Base-by-base conservation (phyloP, 2,888 invertebrate genomes). In the Mimumesa dahlbomi region DNA sequence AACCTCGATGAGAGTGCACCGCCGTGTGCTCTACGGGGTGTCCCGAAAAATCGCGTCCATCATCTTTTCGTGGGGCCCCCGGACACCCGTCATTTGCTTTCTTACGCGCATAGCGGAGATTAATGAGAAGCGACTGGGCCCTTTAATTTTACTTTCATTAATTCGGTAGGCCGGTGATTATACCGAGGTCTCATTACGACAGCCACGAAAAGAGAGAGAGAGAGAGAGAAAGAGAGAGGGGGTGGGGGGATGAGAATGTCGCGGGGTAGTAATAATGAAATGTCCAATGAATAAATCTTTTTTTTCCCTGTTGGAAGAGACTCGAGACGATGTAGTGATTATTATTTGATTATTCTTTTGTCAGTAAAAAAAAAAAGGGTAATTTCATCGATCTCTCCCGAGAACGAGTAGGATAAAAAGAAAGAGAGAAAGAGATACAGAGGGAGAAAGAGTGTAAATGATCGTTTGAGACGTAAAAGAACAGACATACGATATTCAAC, bases 21-120 rank as follows among this genome's bases (percentile, higher is more conserved):
- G 45, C 59, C 45, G 71, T 38, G 59, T 43, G 42, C 83, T 73
- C 84, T 73, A 81, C 83, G 82, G 84, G 84, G 83, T 84, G 84
- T 84, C 82, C 80, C 66, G 73, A 79, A 82, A 82, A 75, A 68
- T 75, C 75, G 63, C 75, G 71, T 80, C 68, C 73, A 79, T 71
- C 77, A 81, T 67, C 68, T 68, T 70, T 59, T 62, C 75, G 67
- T 70, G 22, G 52, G n/a, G n/a, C n/a, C 52, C 40, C 29, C 18
- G 46, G 53, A 46, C 59, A 74, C 71, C 77, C 77, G 76, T 77
- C 79, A 77, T 79, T 78, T 68, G 79, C 64, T 79, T n/a, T 77
- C 69, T 79, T 74, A 61, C 79, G 65, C 65, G 57, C 49, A 61
- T 63, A 34, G 34, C 50, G 59, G 76, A 78, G 76, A 79, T 78